phyloP scores from a whole-genome alignment of 2,797 vertebrate species.

The Falco naumanni region DNA sequence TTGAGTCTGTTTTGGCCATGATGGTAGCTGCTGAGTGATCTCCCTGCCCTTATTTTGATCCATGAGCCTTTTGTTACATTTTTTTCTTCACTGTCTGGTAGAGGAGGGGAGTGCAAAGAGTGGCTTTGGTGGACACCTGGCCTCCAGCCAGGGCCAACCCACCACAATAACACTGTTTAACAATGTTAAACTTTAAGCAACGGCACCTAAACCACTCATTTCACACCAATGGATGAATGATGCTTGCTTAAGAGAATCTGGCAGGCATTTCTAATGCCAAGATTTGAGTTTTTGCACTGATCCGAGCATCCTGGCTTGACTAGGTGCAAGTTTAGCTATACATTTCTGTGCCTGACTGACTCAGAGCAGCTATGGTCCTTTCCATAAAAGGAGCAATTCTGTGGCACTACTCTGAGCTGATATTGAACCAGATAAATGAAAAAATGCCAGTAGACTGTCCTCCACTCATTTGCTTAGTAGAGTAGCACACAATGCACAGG shows the following conservation, averaged over 20 bases:
- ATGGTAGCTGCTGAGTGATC: no score
- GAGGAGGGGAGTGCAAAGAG: no score
- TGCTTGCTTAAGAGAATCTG: not conserved
- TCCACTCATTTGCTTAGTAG: not conserved
- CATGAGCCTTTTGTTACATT: no score
- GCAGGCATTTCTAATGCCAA: not conserved
- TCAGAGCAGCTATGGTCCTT: not conserved
- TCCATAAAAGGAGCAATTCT: not conserved
- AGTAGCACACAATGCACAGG: not conserved
- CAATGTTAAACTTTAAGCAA: no score
- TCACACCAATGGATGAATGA: no score
- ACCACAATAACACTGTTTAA: no score
- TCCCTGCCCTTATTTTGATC: no score
- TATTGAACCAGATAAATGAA: not conserved
- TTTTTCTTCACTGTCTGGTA: no score
- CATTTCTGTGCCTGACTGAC: not conserved
- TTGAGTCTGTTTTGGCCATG: no score
- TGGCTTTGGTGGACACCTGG: no score
- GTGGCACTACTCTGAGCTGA: not conserved
- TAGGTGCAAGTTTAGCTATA: not conserved
- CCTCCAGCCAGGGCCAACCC: no score
- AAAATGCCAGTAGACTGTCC: not conserved
- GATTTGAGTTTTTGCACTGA: not conserved
- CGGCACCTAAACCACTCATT: no score
- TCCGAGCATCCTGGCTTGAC: not conserved